Conservation (phyloP, 1,140 invertebrate genomes). For the Trachymyrmex cornetzi region DNA sequence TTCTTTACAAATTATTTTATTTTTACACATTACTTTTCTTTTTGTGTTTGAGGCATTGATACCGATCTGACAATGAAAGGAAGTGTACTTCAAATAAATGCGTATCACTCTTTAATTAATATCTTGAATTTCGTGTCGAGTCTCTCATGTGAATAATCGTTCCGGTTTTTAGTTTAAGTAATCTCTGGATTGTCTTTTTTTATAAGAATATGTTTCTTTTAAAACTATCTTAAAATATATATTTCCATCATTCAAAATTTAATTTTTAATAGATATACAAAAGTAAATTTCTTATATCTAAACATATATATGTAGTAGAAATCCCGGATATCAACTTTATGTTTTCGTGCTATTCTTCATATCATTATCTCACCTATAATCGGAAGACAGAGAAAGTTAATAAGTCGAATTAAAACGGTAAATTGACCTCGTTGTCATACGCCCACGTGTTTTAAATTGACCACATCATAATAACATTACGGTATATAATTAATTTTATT, state of each 20-base stretch:
- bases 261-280: neutral
- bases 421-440: neutral
- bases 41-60: neutral
- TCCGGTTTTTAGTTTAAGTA: neutral
- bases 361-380: neutral
- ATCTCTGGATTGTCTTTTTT: neutral
- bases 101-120: neutral
- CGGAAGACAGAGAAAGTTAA: conserved; percentile 22
- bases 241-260: neutral
- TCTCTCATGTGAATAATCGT: neutral
- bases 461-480: conserved; percentile 5
- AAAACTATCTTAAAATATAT: neutral
- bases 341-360: neutral
- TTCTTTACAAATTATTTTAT: neutral
- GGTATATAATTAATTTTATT: conserved; percentile 4
- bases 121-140: neutral
- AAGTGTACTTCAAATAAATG: neutral
- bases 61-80: neutral
- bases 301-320: neutral
- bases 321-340: neutral
- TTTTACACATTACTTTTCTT: neutral
- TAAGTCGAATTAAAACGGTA: neutral
- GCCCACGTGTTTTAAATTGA: neutral
- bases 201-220: neutral
- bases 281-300: neutral